Evolutionary conservation across 2,888 invertebrate species (phyloP).

Genomic region (Vanessa cardui): DNA sequence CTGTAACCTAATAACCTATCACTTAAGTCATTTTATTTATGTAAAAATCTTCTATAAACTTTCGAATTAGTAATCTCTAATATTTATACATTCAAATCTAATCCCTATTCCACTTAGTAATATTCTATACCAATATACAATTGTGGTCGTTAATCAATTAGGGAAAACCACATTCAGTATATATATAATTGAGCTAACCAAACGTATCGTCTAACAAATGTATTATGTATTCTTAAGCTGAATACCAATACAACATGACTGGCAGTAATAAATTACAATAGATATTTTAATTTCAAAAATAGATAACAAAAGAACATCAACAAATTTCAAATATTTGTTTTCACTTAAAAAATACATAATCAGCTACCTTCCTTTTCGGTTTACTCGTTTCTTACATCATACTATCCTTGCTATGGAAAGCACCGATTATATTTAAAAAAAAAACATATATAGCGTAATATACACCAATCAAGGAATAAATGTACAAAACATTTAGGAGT

Average conservation of each 20-base stretch:
- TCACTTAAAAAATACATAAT: not conserved
- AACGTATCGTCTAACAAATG: slow-evolving; percentile 9
- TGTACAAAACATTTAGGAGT: too few species aligned
- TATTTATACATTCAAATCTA: not conserved
- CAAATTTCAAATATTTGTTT: too few species aligned
- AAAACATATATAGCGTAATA: too few species aligned
- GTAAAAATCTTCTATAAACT: not conserved
- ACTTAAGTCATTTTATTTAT: not conserved
- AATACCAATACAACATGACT: not conserved
- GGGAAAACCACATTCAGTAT: slow-evolving; percentile 17
- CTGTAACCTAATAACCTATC: not conserved
- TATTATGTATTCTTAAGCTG: not conserved
- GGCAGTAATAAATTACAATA: not conserved
- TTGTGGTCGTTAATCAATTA: slow-evolving; percentile 27
- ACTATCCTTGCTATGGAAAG: too few species aligned
- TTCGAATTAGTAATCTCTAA: not conserved
- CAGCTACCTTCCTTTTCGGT: too few species aligned
- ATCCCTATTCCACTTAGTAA: not conserved
- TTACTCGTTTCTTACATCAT: too few species aligned
- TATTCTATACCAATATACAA: slow-evolving; percentile 11
- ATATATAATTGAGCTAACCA: slow-evolving; percentile 15
- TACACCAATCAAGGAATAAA: too few species aligned
- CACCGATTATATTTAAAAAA: too few species aligned
- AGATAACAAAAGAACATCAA: too few species aligned
- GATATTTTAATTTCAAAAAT: not conserved